phyloP scores from a whole-genome alignment of 2,888 invertebrate genomes.

The Coleophora deauratella region DNA sequence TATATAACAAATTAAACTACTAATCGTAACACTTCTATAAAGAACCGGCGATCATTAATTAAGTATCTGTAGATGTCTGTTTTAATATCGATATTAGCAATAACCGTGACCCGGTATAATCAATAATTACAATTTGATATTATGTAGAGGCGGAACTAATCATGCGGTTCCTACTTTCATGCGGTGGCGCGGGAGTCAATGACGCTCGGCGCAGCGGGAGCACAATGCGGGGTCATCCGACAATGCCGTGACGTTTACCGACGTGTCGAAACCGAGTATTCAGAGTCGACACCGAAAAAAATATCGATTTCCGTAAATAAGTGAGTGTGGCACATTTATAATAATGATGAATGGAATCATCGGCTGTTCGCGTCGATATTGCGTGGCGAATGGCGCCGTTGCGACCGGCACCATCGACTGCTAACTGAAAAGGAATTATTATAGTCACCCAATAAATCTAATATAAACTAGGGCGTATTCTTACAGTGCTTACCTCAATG shows the following conservation, averaged over 20 bases:
- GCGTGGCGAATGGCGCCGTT: conserved; percentile 63
- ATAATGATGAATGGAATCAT: conserved; percentile 71
- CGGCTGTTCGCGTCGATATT: conserved; percentile 59
- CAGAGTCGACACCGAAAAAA: conserved; percentile 69
- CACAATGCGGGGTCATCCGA: conserved; percentile 63
- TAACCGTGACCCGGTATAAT: conserved; percentile 64
- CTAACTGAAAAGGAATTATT: conserved; percentile 70
- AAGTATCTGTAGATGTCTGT: conserved; percentile 31
- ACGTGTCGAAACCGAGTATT: conserved; percentile 63
- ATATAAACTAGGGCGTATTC: conserved; percentile 53
- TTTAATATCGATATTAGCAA: conserved; percentile 43
- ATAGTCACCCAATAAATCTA: conserved; percentile 61
- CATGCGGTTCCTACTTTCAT: conserved; percentile 38
- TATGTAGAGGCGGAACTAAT: conserved; percentile 62
- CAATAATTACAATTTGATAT: conserved; percentile 66
- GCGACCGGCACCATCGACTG: conserved; percentile 45
- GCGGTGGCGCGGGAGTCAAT: conserved; percentile 33
- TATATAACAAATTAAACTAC: conserved; percentile 35
- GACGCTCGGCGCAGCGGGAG: conserved; percentile 50
- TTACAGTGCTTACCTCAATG: conserved; percentile 22
- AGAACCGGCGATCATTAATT: conserved; percentile 46
- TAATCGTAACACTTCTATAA: conserved; percentile 34
- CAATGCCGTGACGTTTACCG: conserved; percentile 66
- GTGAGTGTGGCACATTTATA: conserved; percentile 73
- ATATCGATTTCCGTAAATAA: conserved; percentile 75